Evolutionary conservation across 2,888 invertebrate genomes (phyloP).

Genomic region (Drosophila picticornis): DNA sequence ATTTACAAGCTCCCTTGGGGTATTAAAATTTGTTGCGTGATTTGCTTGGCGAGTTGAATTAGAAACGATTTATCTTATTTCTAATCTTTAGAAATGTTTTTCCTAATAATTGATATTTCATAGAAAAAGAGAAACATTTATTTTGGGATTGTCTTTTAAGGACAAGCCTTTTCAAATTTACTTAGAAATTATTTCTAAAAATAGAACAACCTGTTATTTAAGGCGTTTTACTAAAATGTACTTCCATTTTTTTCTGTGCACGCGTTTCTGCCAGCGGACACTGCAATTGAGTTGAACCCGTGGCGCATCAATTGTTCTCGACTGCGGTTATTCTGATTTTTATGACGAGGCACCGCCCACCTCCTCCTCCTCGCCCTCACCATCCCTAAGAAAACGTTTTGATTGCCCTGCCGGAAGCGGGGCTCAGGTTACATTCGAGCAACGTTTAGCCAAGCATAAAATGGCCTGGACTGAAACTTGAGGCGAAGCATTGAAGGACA

Average conservation of each 20-base stretch:
- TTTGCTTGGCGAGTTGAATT: neutral
- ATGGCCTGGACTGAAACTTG: slow-evolving; percentile 51
- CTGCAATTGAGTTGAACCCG: slow-evolving; percentile 76
- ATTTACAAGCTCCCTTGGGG: too few species aligned
- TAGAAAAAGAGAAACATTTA: neutral
- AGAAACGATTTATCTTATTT: neutral
- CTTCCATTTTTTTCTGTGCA: neutral
- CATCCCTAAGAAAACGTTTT: slow-evolving; percentile 40
- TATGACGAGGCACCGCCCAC: slow-evolving; percentile 54
- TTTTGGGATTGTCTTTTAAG: neutral
- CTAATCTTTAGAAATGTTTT: neutral
- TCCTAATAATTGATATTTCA: neutral
- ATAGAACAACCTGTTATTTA: neutral
- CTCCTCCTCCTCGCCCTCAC: neutral
- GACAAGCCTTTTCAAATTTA: neutral
- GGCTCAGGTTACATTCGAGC: slow-evolving; percentile 69
- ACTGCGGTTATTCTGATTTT: slow-evolving; percentile 71
- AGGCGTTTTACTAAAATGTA: neutral
- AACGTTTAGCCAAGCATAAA: slow-evolving; percentile 67
- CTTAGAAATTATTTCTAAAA: neutral
- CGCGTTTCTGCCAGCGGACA: slow-evolving; percentile 43
- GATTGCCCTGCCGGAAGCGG: slow-evolving; percentile 72
- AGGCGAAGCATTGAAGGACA: slow-evolving; percentile 15
- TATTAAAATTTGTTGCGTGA: too few species aligned
- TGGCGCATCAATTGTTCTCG: slow-evolving; percentile 67